Conservation (phyloP, 2,888 invertebrate species). For the Ephialtes manifestator region DNA sequence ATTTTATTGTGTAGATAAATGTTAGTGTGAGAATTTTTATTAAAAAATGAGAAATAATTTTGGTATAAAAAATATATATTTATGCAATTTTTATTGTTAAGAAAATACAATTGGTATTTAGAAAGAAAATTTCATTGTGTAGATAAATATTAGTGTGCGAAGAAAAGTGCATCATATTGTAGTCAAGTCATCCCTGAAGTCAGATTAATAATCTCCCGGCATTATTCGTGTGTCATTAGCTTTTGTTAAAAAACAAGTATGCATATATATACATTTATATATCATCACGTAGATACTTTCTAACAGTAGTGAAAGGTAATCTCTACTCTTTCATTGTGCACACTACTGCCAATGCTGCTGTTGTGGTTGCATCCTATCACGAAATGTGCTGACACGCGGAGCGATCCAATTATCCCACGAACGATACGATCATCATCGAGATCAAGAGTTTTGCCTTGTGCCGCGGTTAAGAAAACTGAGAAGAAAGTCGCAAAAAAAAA, state of each 20-base stretch:
- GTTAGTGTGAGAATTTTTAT: neutral
- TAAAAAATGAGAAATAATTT: too few relatives aligned
- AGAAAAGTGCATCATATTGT: neutral
- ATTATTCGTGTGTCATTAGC: conserved; percentile 48
- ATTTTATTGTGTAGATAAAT: too few relatives aligned
- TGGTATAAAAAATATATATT: too few relatives aligned
- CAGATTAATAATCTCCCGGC: conserved; percentile 5
- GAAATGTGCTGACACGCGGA: conserved; percentile 64
- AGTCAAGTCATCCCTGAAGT: conserved; percentile 3
- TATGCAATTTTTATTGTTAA: too few relatives aligned
- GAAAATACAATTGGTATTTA: too few relatives aligned
- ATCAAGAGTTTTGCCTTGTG: conserved; percentile 64
- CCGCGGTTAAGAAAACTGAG: conserved; percentile 62
- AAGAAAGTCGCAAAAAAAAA: conserved; percentile 63
- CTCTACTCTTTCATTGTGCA: conserved; percentile 63
- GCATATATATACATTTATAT: conserved; percentile 11
- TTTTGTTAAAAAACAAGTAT: conserved; percentile 10
- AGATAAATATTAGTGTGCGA: neutral
- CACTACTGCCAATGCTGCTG: conserved; percentile 26
- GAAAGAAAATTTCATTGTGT: too few relatives aligned
- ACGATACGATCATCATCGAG: conserved; percentile 69
- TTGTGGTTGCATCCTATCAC: conserved; percentile 60
- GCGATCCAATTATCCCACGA: conserved; percentile 69
- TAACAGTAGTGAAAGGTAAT: conserved; percentile 73
- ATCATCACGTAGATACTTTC: conserved; percentile 65